Percentiles rank a stretch among this genome's conserved stretches.
Conservation (phyloP, 2,797 vertebrate species). For the Lepidocolaptes lacrymiger region DNA sequence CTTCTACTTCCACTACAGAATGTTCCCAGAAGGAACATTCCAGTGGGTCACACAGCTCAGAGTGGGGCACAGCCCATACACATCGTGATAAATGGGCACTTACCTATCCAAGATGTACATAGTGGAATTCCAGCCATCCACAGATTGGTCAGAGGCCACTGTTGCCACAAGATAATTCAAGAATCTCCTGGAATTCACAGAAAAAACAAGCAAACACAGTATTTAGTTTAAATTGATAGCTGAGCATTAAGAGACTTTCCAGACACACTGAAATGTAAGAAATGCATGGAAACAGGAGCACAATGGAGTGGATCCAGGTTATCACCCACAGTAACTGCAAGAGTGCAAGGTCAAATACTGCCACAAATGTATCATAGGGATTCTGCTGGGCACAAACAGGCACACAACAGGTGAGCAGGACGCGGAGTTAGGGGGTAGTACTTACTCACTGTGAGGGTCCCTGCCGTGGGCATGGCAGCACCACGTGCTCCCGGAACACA, state of each 20-base stretch:
- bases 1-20: background rate
- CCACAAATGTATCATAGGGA: background rate
- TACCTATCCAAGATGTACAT: background rate
- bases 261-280: background rate
- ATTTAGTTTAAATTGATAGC: background rate
- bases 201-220: background rate
- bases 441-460: background rate
- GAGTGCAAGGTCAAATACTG: background rate
- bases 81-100: background rate
- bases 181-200: background rate
- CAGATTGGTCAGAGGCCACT: background rate
- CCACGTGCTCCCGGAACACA: accelerated
- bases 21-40: background rate
- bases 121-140: background rate
- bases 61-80: background rate
- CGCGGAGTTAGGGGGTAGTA: accelerated
- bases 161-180: background rate
- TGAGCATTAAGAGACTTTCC: background rate
- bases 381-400: background rate
- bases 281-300: background rate
- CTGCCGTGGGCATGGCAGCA: background rate
- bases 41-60: background rate
- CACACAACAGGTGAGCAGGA: background rate
- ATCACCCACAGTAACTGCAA: background rate
- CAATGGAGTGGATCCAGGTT: accelerated